Conservation (phyloP, 1,140 invertebrate species). For the Paramacrobiotus metropolitanus region DNA sequence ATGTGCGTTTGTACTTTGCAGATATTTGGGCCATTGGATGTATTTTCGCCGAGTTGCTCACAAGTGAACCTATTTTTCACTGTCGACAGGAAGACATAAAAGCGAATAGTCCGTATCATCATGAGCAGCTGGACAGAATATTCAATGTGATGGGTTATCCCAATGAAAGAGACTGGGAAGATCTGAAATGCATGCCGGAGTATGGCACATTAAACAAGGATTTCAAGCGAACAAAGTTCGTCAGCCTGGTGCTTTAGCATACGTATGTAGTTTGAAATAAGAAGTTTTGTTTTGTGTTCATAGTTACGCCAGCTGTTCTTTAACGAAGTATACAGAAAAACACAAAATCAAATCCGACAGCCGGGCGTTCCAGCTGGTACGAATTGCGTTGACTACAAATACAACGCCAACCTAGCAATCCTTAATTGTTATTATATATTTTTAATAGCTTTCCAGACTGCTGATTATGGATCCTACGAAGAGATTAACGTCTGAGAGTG, state of each 20-base stretch:
- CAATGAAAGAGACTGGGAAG: constrained; percentile 28
- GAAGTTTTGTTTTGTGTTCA: neutral
- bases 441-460: constrained; percentile 52
- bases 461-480: constrained; percentile 96
- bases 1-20: constrained; percentile 12
- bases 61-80: constrained; percentile 31
- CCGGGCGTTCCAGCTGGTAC: constrained; percentile 22
- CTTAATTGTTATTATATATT: neutral
- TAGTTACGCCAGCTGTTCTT: constrained; percentile 25
- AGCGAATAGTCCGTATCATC: constrained; percentile 30
- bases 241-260: too few relatives aligned
- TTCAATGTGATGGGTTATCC: constrained; percentile 34
- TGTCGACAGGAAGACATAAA: constrained; percentile 33
- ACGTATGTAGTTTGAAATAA: neutral
- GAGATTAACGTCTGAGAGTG: constrained; percentile 84
- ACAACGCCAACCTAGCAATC: neutral
- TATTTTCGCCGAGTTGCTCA: constrained; percentile 26
- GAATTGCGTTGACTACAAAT: neutral
- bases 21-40: constrained; percentile 35
- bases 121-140: constrained; percentile 30
- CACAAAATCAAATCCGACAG: constrained; percentile 25
- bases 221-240: constrained; percentile 26
- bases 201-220: constrained; percentile 26
- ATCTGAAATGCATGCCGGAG: constrained; percentile 32
- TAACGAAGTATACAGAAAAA: constrained; percentile 30